Evolutionary conservation across 2,888 invertebrate species (phyloP), one percentile per base, ranked within the genome.

Genomic region (Mylabris sibirica): DNA sequence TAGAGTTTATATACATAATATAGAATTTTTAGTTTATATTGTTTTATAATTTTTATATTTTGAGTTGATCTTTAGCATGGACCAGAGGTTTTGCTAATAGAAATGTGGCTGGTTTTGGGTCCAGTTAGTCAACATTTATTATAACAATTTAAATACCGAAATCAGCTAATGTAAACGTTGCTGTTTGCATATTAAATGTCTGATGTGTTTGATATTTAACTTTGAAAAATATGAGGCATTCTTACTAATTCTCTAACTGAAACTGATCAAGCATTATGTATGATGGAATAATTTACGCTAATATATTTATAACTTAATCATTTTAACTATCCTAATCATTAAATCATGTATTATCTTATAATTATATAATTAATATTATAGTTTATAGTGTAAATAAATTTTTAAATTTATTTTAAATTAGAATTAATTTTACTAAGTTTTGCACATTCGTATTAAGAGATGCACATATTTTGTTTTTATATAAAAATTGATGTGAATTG

Each of bases 31-130:
- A 64, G 67, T 73, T 69, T 9, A 57, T 63, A 63, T 59, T 68
- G 60, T 66, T 66, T 68, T 60, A 4, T 26, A 68, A 64, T 68
- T 65, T 67, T 68, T 67, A 67, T 66, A 57, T 57, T 35, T 72
- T 68, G 63, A 66, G 68, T 73, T 71, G 66, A 73, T 76, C 57
- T 57, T 78, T 77, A 75, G 76, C 75, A 74, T 77, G 78, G 78
- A 77, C 79, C 77, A 77, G 73, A 76, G 74, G 74, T 78, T 77
- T 75, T 77, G 77, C 77, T 74, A 71, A 73, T 74, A 76, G 74
- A 74, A 67, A 77, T 57, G 30, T 30, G 77, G 78, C 78, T 79
- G 78, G 79, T 79, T 78, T 79, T 78, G 79, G 79, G 79, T 79
- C 79, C 79, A 79, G 75, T 77, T 77, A 78, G 77, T 76, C 75